Percentiles rank a stretch among this genome's conserved stretches.
Conservation (phyloP, 2,113 vertebrate genomes). For the Sceloporus tristichus region DNA sequence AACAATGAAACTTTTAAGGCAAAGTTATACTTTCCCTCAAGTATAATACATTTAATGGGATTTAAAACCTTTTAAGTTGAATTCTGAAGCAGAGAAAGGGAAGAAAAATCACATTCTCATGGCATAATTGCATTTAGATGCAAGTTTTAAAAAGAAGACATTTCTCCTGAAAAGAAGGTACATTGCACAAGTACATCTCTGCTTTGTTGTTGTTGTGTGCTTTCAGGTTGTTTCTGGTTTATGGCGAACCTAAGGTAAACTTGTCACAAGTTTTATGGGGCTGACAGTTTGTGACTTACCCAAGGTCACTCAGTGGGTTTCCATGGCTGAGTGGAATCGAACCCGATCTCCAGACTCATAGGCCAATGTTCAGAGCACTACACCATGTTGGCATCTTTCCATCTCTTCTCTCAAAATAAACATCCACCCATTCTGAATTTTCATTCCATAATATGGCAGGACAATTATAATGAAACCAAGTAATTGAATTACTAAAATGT, state of each 20-base stretch:
- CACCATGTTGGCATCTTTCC: no score
- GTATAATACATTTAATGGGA: constrained; percentile 54
- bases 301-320: no score
- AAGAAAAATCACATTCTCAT: not conserved
- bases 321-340: no score
- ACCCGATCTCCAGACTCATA: no score
- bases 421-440: not conserved
- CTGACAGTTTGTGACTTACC: no score
- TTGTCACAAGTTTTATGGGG: no score
- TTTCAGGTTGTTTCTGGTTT: no score
- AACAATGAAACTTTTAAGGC: constrained; percentile 51
- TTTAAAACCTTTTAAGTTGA: constrained; percentile 42
- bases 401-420: not conserved
- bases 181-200: constrained; percentile 35
- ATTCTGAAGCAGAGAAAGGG: constrained; percentile 21
- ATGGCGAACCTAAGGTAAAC: no score
- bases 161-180: constrained; percentile 27
- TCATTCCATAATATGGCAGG: not conserved
- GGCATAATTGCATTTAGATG: constrained; percentile 40
- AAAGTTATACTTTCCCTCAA: constrained; percentile 59
- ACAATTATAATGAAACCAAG: no score
- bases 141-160: constrained; percentile 31
- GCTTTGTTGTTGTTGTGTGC: not conserved
- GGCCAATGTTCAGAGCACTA: no score
- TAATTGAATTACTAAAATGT: no score